These are phyloP conservation scores for Sciurus niger DNA, from an alignment of 2,113 vertebrate species.

Conservation along the genomic window DNA sequence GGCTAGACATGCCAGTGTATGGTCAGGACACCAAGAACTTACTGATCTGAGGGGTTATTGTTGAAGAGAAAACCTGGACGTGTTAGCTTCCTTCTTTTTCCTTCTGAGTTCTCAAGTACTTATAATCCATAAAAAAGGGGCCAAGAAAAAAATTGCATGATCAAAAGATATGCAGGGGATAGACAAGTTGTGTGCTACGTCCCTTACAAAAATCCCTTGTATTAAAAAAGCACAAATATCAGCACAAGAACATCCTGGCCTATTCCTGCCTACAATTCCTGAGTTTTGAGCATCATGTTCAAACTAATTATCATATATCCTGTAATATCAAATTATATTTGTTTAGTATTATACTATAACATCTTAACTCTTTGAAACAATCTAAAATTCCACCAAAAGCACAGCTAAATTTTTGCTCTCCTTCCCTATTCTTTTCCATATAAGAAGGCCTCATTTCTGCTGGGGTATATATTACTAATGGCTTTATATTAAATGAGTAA, in stretches of 20 bases:
- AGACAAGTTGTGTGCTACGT: background rate
- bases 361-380: background rate
- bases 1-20: background rate
- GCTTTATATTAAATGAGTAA: conserved; percentile 20
- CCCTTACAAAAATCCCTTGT: background rate
- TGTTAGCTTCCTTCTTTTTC: background rate
- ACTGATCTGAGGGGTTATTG: background rate
- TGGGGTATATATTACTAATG: background rate
- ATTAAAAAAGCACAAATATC: background rate
- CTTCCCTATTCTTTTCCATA: background rate
- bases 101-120: conserved; percentile 6
- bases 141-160: background rate
- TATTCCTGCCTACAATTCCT: background rate
- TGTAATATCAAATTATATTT: background rate
- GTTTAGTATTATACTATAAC: background rate
- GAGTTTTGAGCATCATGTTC: background rate
- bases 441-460: background rate
- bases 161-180: background rate
- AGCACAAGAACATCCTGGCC: background rate
- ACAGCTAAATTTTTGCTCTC: background rate
- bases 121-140: conserved; percentile 4
- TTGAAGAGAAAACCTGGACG: background rate
- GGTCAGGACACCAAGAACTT: background rate
- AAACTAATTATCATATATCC: background rate
- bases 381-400: background rate